Base-by-base conservation (phyloP, 2,797 vertebrate genomes). In the Clarias pachynema region DNA sequence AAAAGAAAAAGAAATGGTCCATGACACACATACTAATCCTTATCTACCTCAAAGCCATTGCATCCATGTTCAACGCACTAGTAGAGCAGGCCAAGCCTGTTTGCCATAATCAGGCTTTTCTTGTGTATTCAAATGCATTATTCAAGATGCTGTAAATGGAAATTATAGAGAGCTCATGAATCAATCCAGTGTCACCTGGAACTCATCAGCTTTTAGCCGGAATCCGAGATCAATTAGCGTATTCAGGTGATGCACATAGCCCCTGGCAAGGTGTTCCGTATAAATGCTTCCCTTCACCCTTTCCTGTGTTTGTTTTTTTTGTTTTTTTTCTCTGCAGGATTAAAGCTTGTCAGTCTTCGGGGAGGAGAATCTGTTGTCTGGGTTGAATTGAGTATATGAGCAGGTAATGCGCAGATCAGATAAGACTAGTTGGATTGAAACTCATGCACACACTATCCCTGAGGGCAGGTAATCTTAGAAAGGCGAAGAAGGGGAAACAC, bases 381-480 rank as follows among this genome's bases (percentile, higher is more conserved):
- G 77, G 29, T 75, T 68, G 31, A 82, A 31, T 57, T 24, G 63
- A 57, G 79, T 70, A 44, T 66, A 63, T 1, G 22, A 31, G 53
- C 68, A 44, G 70, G 68, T 75, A 81, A 68, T 62, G 79, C 10
- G 29, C 31, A 37, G 78, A 80, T 88, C 72, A n/a, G 49, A 82
- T 74, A 80, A 77, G 80, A 53, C 88, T 37, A 73, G 31, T 87
- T 74, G 72, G 49, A 93, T 92, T 90, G 86, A 90, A 89, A 56
- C 91, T 91, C 93, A 91, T 91, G 90, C 92, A 94, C 65, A 62
- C 65, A 66, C 75, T 73, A 89, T 88, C 89, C 88, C 84, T 86
- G 89, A 91, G 89, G 86, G 62, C 79, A 84, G 79, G 20, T 81
- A 77, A 83, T 82, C 84, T 75, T 78, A 85, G 70, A 88, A 90